A percentile compares a stretch with the other conserved stretches of the same genome.
Evolutionary conservation across 2,797 vertebrate genomes (phyloP).

Genomic region (Phylloscopus collybita): DNA sequence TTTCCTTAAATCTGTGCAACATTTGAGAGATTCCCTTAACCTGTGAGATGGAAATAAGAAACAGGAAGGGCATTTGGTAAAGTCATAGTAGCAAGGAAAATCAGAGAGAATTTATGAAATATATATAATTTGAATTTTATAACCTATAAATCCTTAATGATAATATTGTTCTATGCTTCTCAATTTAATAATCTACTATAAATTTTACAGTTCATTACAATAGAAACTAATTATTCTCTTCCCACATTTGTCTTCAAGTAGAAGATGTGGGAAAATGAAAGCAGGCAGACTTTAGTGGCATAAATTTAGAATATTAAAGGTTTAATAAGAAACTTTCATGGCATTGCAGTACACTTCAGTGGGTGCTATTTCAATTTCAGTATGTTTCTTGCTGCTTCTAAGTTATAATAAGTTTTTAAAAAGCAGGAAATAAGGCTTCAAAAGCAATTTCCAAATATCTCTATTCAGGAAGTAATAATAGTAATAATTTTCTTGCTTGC

Average conservation of each 20-base stretch:
- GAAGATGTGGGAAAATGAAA: slow-evolving; percentile 26
- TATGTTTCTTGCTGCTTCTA: neutral
- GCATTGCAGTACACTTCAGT: neutral
- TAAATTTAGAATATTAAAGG: slow-evolving; percentile 12
- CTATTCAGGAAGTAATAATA: neutral
- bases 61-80: slow-evolving; percentile 3
- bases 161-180: slow-evolving; percentile 59
- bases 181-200: slow-evolving; percentile 51
- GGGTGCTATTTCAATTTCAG: neutral
- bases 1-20: neutral
- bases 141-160: slow-evolving; percentile 64
- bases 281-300: neutral
- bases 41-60: neutral
- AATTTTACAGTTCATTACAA: slow-evolving; percentile 57
- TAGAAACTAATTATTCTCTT: slow-evolving; percentile 61
- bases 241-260: slow-evolving; percentile 42
- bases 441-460: neutral
- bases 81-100: neutral
- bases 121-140: slow-evolving; percentile 49
- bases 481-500: neutral
- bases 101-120: slow-evolving; percentile 53
- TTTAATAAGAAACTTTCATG: neutral
- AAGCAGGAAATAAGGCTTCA: neutral
- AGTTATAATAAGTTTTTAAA: neutral
- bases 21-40: neutral